phyloP scores from a whole-genome alignment of 2,797 vertebrate genomes.

The Myotis myotis region DNA sequence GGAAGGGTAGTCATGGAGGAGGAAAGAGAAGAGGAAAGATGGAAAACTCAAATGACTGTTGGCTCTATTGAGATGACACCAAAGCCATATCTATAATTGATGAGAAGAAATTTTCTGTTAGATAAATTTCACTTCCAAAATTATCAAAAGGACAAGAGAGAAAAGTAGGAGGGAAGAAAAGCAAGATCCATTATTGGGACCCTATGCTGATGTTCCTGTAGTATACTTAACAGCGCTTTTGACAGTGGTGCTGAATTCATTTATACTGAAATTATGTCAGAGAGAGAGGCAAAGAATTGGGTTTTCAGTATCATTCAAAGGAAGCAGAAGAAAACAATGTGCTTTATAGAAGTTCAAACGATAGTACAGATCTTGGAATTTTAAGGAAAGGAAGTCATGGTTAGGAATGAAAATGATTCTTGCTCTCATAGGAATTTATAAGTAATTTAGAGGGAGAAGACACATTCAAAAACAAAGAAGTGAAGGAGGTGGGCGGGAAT shows the following conservation, averaged over 20 bases:
- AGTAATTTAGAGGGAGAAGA: background rate
- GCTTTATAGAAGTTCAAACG: background rate
- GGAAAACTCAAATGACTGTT: background rate
- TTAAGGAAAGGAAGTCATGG: constrained; percentile 13
- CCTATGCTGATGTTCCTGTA: background rate
- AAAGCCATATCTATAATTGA: background rate
- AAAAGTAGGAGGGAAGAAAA: background rate
- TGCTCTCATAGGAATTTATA: background rate
- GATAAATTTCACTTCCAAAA: background rate
- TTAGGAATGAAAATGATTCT: constrained; percentile 28
- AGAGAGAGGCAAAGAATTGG: background rate
- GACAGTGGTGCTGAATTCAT: background rate
- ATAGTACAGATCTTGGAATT: background rate
- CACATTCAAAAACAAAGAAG: background rate
- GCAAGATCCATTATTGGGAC: background rate
- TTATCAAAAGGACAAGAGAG: background rate
- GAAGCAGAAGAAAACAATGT: background rate
- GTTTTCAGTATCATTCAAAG: background rate
- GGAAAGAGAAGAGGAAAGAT: background rate
- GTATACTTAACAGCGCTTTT: background rate
- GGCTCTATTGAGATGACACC: background rate
- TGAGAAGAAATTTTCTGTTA: background rate
- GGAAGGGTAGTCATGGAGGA: background rate
- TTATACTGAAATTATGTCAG: background rate
- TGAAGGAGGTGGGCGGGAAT: background rate